Evolutionary conservation across 2,797 vertebrate species (phyloP).

Genomic region (Netta rufina): DNA sequence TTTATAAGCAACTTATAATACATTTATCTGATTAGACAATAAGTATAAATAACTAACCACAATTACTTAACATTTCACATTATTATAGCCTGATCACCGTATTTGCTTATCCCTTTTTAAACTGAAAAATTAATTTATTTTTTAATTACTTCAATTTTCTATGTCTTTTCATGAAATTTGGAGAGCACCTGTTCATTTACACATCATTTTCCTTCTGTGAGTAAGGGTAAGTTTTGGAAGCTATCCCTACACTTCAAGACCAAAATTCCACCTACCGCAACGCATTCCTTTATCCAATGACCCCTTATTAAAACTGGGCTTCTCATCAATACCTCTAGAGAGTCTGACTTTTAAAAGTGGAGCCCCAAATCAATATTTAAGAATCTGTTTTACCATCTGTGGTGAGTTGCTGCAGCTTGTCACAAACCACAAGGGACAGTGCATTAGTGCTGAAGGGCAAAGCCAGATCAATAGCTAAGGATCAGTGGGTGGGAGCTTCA

Average conservation of each 20-base stretch:
- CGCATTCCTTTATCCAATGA: slow-evolving; percentile 28
- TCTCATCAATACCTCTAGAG: slow-evolving; percentile 44
- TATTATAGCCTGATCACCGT: background rate
- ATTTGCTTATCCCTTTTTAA: background rate
- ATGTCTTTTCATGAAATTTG: background rate
- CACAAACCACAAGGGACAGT: slow-evolving; percentile 1
- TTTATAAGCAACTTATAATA: background rate
- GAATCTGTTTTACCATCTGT: slow-evolving; percentile 63
- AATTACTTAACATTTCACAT: background rate
- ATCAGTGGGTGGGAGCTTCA: slow-evolving; percentile 31
- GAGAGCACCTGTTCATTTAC: background rate
- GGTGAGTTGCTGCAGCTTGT: slow-evolving; percentile 46
- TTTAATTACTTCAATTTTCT: background rate
- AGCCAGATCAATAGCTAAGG: slow-evolving; percentile 58
- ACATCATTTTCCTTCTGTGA: background rate
- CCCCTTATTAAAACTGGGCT: background rate
- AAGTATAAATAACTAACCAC: background rate
- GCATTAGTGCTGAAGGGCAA: slow-evolving; percentile 53
- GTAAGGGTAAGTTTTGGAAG: background rate
- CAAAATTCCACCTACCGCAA: background rate
- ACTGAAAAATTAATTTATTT: background rate
- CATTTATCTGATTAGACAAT: background rate
- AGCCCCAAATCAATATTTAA: slow-evolving; percentile 60
- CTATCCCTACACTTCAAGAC: background rate
- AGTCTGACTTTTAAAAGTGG: slow-evolving; percentile 15